Conservation (phyloP, 2,888 invertebrate species). For the Drosophila anomelani region DNA sequence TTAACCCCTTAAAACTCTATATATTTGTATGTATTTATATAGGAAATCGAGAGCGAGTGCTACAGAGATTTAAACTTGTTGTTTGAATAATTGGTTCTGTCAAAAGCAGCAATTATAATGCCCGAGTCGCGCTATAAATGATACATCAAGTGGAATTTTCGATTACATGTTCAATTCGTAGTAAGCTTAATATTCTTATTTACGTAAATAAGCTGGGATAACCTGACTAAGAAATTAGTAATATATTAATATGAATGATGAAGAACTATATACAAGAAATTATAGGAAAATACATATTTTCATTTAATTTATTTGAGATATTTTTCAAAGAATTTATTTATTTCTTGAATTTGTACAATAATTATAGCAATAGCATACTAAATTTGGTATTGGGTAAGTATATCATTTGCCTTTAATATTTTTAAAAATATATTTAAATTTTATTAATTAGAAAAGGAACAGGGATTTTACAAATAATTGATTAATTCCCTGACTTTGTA, state of each 20-base stretch:
- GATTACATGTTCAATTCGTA: conserved; percentile 24
- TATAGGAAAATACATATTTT: too few species aligned
- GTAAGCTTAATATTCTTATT: not conserved
- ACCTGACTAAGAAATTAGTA: not conserved
- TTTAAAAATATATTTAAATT: not conserved
- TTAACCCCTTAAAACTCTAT: conserved; percentile 13
- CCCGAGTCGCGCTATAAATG: conserved; percentile 30
- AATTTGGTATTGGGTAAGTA: not conserved
- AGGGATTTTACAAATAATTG: not conserved
- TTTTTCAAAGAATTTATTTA: not conserved
- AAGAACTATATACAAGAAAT: too few species aligned
- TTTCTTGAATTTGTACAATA: too few species aligned
- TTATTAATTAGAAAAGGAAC: not conserved
- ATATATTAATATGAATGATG: not conserved
- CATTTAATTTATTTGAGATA: too few species aligned
- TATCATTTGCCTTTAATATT: not conserved
- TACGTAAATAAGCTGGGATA: not conserved
- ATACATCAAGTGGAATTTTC: conserved; percentile 31
- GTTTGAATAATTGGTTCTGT: conserved; percentile 72
- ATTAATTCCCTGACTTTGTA: not conserved
- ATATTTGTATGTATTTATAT: not conserved
- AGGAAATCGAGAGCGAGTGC: conserved; percentile 2
- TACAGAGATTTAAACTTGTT: conserved; percentile 14
- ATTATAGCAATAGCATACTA: too few species aligned
- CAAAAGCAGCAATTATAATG: conserved; percentile 55